Base-by-base conservation (phyloP, 1,140 invertebrate genomes). In the Aphis gossypii region DNA sequence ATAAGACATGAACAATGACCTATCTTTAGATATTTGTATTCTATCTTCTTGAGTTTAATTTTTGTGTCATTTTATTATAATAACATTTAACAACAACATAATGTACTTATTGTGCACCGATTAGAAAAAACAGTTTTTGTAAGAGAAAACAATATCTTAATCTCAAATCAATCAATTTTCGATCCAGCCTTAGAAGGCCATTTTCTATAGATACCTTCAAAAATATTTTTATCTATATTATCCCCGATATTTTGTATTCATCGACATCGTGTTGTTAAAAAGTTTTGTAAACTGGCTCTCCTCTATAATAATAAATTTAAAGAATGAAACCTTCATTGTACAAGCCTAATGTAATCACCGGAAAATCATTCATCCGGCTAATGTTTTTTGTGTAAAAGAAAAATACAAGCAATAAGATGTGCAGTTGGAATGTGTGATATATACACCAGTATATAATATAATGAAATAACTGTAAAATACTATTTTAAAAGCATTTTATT, bases 221-320 rank as follows among this genome's bases (percentile, higher is more conserved):
- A 87, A 87, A 35, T 87, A 30, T 87, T 35, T 89, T 89, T 89
- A 89, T 56, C 51, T 56, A 89, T 35, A 83, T 38, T 56, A 25
- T 54, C 56, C 8, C 23, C 25, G 46, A 30, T 14, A 30, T 90
- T 90, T 60, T 9, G 54, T 90, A 56, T 90, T 60, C 88, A 60
- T 60, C 23, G 44, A 41, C 54, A 44, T 30, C 41, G 38, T 89
- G 35, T 56, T 89, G 86, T 89, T 89, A 89, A 38, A 89, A 89
- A 41, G 18, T 60, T 60, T 60, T 20, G 4, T 30, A 89, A 54
- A 54, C 86, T 20, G n/a, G 48, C 9, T 89, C 8, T 54, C n/a
- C 21, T 38, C 9, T 54, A 46, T 38, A 60, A 90, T 56, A 56
- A 89, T 56, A 56, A 89, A 89, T 46, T 54, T 44, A 88, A 88